Evolutionary conservation across 35 echinoderm and acorn worm genomes (phyloP).

Genomic region (Patiria miniata): DNA sequence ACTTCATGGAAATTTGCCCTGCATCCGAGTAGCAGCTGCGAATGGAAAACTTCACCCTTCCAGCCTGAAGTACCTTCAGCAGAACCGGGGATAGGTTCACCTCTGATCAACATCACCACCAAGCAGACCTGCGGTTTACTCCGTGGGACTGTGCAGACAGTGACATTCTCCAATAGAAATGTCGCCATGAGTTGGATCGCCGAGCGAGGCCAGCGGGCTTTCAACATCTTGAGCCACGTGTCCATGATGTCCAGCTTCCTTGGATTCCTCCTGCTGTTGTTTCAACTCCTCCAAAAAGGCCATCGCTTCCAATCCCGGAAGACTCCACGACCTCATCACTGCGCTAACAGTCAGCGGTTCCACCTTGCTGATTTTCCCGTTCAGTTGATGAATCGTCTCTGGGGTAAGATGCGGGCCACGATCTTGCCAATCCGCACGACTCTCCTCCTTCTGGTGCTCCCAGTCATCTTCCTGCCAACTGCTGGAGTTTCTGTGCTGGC

Average conservation of each 20-base stretch:
- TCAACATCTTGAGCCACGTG: neutral
- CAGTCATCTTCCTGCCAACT: conserved; percentile 8
- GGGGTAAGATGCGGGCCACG: neutral
- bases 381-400: neutral
- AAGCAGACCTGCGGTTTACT: neutral
- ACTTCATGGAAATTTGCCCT: neutral
- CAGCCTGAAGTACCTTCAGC: neutral
- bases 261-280: neutral
- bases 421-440: neutral
- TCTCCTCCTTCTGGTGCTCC: neutral
- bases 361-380: neutral
- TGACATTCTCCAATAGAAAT: neutral
- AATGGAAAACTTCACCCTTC: neutral
- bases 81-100: conserved; percentile 13
- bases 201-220: neutral
- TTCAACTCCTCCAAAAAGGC: neutral
- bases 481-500: neutral
- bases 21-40: neutral
- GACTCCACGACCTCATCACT: neutral
- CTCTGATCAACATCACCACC: neutral
- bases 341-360: neutral
- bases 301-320: neutral
- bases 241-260: neutral
- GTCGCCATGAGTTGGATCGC: neutral
- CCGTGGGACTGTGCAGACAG: neutral